Conservation (phyloP, 2,797 vertebrate species). For the Phoeniculus purpureus region DNA sequence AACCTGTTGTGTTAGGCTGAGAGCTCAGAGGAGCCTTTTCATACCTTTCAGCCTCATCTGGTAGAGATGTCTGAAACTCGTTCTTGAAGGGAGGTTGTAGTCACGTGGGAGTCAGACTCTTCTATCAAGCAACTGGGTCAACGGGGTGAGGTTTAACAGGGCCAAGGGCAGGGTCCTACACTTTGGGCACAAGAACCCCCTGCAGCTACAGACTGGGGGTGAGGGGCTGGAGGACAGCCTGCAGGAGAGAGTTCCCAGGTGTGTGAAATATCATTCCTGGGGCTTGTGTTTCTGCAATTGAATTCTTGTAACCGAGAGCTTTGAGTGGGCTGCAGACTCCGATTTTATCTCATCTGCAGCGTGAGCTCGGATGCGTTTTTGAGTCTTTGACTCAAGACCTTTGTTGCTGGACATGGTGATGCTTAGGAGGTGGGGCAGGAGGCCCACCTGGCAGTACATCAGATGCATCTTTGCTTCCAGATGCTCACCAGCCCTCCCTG, state of each 20-base stretch:
- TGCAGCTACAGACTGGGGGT: too few species aligned
- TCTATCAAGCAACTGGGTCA: too few species aligned
- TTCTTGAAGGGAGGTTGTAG: neutral
- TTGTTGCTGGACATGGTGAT: neutral
- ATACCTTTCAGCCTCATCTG: neutral
- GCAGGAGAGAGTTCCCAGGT: neutral
- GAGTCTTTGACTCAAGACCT: neutral
- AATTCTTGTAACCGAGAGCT: conserved; percentile 31
- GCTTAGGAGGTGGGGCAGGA: neutral
- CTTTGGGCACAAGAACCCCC: too few species aligned
- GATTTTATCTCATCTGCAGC: conserved; percentile 22
- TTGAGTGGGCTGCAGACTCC: neutral
- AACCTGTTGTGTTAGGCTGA: conserved; percentile 19
- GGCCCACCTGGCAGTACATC: neutral
- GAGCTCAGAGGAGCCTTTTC: neutral
- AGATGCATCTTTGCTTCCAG: neutral
- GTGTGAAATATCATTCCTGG: conserved; percentile 44
- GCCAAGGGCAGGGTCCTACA: too few species aligned
- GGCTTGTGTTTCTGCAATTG: neutral
- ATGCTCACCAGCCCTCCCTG: neutral
- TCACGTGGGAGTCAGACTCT: too few species aligned
- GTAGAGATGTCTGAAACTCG: neutral
- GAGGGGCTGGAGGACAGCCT: too few species aligned
- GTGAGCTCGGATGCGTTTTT: neutral
- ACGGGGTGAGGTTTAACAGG: too few species aligned